These are phyloP conservation scores for Saxicola maurus DNA, from an alignment of 2,797 vertebrate species.

Conservation along the genomic window DNA sequence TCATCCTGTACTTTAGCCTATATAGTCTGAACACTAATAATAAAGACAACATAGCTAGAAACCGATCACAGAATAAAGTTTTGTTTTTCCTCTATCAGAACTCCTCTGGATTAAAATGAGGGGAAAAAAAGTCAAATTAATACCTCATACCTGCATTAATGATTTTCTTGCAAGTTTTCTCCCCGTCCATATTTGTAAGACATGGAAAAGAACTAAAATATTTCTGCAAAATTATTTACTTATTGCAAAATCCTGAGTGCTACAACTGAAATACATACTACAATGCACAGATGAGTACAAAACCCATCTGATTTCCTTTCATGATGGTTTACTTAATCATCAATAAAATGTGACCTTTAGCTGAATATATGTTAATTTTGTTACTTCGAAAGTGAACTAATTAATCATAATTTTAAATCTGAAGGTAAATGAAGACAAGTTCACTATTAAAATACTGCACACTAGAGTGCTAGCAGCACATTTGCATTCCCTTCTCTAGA, in stretches of 20 bases:
- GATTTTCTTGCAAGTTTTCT: not conserved
- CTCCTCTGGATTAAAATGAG: not conserved
- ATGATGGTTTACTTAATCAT: not conserved
- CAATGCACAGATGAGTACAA: not conserved
- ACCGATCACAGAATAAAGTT: not conserved
- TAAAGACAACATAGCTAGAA: not conserved
- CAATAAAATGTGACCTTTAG: slow-evolving; percentile 11
- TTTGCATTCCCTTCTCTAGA: slow-evolving; percentile 7
- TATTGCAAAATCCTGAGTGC: not conserved
- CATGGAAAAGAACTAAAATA: not conserved
- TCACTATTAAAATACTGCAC: slow-evolving; percentile 40
- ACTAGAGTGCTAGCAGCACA: slow-evolving; percentile 1
- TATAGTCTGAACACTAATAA: not conserved
- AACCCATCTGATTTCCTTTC: not conserved
- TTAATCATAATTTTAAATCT: slow-evolving; percentile 27
- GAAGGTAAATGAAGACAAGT: slow-evolving; percentile 41
- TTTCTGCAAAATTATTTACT: not conserved
- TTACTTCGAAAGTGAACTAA: not conserved
- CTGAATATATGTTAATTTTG: not conserved
- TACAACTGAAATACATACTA: not conserved
- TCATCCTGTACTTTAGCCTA: not conserved
- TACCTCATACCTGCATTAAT: not conserved
- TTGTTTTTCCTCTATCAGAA: not conserved
- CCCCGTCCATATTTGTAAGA: not conserved
- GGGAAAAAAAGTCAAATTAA: not conserved